Percentiles rank a stretch among this genome's conserved stretches.
phyloP scores from a whole-genome alignment of 1,140 invertebrate species.

The Zaprionus vittiger region DNA sequence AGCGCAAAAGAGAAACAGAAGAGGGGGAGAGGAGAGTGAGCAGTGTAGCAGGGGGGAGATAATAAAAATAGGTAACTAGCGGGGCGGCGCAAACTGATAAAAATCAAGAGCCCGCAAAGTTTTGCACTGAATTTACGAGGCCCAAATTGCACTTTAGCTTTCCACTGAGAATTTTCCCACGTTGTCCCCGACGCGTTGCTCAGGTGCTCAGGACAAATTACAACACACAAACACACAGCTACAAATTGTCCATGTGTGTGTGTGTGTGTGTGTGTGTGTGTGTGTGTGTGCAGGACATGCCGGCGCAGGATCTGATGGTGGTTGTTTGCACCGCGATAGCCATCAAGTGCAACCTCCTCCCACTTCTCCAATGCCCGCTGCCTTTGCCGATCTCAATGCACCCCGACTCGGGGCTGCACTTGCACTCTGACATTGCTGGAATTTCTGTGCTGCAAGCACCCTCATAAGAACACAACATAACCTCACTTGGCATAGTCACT shows the following conservation, averaged over 20 bases:
- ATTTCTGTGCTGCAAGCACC: slow-evolving; percentile 29
- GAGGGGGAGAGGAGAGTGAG: slow-evolving; percentile 5
- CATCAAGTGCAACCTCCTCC: slow-evolving; percentile 45
- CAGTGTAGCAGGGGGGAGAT: slow-evolving; percentile 11
- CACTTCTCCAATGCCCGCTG: slow-evolving; percentile 1
- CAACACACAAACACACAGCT: not conserved
- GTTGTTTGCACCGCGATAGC: slow-evolving; percentile 70
- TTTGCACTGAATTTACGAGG: slow-evolving; percentile 80
- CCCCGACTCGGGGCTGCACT: slow-evolving; percentile 47
- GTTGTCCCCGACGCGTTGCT: slow-evolving; percentile 31
- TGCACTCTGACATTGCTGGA: slow-evolving; percentile 21
- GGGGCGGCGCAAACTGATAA: slow-evolving; percentile 68
- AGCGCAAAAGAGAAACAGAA: slow-evolving; percentile 22
- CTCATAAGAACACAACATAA: slow-evolving; percentile 2
- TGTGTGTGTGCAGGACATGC: slow-evolving; percentile 39
- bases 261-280: too few species aligned
- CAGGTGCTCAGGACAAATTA: slow-evolving; percentile 50
- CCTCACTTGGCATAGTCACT: slow-evolving; percentile 19
- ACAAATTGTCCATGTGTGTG: slow-evolving; percentile 26
- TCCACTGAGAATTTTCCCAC: slow-evolving; percentile 77
- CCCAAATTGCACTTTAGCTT: slow-evolving; percentile 71
- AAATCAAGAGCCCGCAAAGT: slow-evolving; percentile 62
- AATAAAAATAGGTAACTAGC: slow-evolving; percentile 60
- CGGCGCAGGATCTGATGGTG: slow-evolving; percentile 61
- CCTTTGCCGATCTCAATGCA: slow-evolving; percentile 20